Evolutionary conservation across 2,888 invertebrate species (phyloP).

Genomic region (Andrena dorsata): DNA sequence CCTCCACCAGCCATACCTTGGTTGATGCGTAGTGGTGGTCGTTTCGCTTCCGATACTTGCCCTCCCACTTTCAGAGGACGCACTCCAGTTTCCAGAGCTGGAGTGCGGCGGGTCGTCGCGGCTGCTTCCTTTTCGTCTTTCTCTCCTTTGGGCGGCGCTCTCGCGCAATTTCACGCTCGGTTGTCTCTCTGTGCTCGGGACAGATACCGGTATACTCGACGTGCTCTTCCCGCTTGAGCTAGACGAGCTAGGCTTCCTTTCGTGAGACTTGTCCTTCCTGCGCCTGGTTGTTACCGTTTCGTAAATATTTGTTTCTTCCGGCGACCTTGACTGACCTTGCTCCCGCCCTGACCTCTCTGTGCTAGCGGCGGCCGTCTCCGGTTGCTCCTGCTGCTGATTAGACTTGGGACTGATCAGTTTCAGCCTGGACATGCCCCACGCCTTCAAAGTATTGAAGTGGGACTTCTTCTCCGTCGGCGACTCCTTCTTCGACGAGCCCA

Average conservation of each 20-base stretch:
- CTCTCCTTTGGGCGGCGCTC: slow-evolving; percentile 90
- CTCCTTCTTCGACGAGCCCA: slow-evolving; percentile 89
- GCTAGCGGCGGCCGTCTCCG: slow-evolving; percentile 20
- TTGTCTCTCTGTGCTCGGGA: slow-evolving; percentile 76
- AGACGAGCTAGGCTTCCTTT: slow-evolving; percentile 92
- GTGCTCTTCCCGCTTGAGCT: slow-evolving; percentile 85
- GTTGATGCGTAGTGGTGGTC: slow-evolving; percentile 87
- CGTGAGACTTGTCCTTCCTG: slow-evolving; percentile 90
- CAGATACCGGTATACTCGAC: slow-evolving; percentile 79
- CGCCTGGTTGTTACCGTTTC: slow-evolving; percentile 89
- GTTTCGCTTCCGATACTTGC: slow-evolving; percentile 95
- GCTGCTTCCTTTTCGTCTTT: slow-evolving; percentile 88
- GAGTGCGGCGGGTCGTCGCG: slow-evolving; percentile 94
- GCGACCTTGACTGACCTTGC: slow-evolving; percentile 62
- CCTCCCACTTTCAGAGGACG: slow-evolving; percentile 95
- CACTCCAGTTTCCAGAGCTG: slow-evolving; percentile 97
- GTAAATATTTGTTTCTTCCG: slow-evolving; percentile 88
- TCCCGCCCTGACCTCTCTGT: slow-evolving; percentile 51
- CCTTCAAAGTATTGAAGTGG: slow-evolving; percentile 93
- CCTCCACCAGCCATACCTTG: slow-evolving; percentile 73
- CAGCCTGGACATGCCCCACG: slow-evolving; percentile 93
- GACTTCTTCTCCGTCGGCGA: slow-evolving; percentile 89
- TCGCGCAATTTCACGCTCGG: slow-evolving; percentile 91
- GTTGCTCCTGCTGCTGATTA: slow-evolving; percentile 83
- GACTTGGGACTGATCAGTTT: slow-evolving; percentile 88